Conservation (phyloP, 2,888 invertebrate species). For the Scaptomyza cyrtandrae region DNA sequence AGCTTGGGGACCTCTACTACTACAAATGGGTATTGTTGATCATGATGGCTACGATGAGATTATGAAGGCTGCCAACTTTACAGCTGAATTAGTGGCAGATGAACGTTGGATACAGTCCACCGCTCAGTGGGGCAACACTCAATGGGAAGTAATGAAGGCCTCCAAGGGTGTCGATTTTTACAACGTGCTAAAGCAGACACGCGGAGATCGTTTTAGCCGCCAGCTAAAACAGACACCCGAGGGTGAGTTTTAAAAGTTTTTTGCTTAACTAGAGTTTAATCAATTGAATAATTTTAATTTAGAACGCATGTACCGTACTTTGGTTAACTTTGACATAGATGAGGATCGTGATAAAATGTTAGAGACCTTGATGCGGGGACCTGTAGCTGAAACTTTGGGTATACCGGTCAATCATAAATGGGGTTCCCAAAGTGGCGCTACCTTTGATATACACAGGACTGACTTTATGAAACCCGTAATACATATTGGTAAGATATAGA, state of each 20-base stretch:
- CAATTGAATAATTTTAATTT: too few species aligned
- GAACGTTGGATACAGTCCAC: constrained; percentile 88
- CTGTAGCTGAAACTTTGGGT: constrained; percentile 88
- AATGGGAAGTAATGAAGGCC: constrained; percentile 86
- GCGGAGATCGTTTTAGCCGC: constrained; percentile 51
- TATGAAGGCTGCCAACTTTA: constrained; percentile 86
- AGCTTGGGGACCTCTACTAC: constrained; percentile 92
- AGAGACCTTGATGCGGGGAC: constrained; percentile 89
- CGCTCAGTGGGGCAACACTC: constrained; percentile 87
- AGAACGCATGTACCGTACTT: constrained; percentile 67
- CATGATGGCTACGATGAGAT: constrained; percentile 87
- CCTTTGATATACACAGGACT: constrained; percentile 87
- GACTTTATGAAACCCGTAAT: constrained; percentile 94
- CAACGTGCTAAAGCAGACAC: constrained; percentile 87
- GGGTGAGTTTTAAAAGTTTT: constrained; percentile 31
- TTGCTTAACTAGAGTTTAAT: rapidly evolving
- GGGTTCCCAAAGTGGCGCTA: constrained; percentile 87
- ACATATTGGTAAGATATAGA: constrained; percentile 86
- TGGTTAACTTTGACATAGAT: constrained; percentile 76
- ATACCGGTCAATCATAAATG: constrained; percentile 88
- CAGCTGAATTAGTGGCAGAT: constrained; percentile 86
- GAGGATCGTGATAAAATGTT: constrained; percentile 81
- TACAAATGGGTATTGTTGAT: constrained; percentile 90
- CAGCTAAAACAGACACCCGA: constrained; percentile 14
- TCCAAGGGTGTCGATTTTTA: constrained; percentile 91